Evolutionary conservation across 1,140 invertebrate genomes (phyloP).

Genomic region (Metopolophium dirhodum): DNA sequence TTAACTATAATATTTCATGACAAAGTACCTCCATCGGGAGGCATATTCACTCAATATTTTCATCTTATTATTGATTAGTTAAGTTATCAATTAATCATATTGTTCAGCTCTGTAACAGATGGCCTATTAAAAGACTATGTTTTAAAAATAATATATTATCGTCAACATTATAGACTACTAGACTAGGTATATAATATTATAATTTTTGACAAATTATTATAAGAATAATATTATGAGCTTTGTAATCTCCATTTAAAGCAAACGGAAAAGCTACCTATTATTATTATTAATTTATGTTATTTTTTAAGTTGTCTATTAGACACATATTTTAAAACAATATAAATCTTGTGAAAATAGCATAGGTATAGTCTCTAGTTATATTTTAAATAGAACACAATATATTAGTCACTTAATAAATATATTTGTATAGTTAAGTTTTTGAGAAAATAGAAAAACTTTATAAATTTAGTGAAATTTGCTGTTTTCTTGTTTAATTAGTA

Average conservation of each 20-base stretch:
- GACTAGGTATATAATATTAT: background rate
- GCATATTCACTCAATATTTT: background rate
- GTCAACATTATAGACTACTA: background rate
- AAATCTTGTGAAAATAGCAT: background rate
- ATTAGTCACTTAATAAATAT: background rate
- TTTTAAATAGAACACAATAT: background rate
- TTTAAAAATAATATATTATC: background rate
- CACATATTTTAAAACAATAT: background rate
- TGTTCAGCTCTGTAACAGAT: background rate
- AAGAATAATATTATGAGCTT: no score
- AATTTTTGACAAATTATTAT: background rate
- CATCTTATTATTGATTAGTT: background rate
- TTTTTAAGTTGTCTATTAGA: background rate
- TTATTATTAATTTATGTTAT: no score
- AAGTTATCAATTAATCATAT: no score
- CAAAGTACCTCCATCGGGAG: background rate
- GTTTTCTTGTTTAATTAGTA: no score
- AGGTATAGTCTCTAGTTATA: background rate
- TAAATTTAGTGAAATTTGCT: no score
- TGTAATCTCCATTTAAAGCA: no score
- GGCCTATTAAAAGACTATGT: background rate
- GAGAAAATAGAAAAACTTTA: no score
- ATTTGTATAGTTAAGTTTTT: no score
- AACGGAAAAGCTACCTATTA: no score
- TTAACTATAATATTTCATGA: no score